These are phyloP conservation scores for Epiperipatus broadwayi DNA, from an alignment of 2,888 invertebrate species.

Conservation along the genomic window DNA sequence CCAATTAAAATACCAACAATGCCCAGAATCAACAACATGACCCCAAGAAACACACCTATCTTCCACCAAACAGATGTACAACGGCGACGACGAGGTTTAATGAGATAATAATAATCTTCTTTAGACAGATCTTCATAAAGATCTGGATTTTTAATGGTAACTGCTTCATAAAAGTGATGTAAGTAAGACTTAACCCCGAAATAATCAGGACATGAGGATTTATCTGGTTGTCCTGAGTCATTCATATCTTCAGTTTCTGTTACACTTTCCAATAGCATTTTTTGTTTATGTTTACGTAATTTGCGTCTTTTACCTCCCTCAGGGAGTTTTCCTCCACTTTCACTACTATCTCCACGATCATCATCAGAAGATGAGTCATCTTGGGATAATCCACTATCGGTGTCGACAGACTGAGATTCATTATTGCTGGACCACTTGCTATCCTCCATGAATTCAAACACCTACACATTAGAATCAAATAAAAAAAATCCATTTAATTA, in stretches of 20 bases:
- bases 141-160: conserved; percentile 18
- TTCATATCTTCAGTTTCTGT: background rate
- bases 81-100: conserved; percentile 10
- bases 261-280: conserved; percentile 4
- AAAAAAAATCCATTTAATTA: no score
- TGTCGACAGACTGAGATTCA: no score
- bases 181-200: conserved; percentile 35
- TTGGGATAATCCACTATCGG: no score
- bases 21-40: conserved; percentile 31
- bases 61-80: conserved; percentile 29
- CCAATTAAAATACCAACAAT: conserved; percentile 32
- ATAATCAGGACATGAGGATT: conserved; percentile 22
- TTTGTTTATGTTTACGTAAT: no score
- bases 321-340: no score
- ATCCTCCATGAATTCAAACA: no score
- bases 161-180: conserved; percentile 32
- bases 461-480: no score
- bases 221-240: background rate
- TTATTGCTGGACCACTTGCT: no score
- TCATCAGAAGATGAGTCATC: no score
- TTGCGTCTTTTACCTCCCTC: no score
- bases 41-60: conserved; percentile 31
- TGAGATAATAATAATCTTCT: conserved; percentile 28
- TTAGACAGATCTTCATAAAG: conserved; percentile 18
- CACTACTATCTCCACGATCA: no score